Evolutionary conservation across 2,888 invertebrate species (phyloP).

Genomic region (Drosophila meridionalis): DNA sequence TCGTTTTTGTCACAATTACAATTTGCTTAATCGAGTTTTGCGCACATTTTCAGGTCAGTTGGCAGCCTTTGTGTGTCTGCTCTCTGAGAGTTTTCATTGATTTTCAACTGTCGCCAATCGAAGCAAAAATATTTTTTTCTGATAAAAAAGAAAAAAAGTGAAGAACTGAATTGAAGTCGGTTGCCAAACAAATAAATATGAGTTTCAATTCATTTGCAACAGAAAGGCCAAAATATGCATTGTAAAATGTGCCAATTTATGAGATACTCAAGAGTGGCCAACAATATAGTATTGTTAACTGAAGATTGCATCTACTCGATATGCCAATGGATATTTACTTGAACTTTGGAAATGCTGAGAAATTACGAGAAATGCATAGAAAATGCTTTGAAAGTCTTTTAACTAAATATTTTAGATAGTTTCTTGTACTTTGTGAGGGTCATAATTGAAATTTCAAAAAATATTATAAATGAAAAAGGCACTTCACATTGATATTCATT

Average conservation of each 20-base stretch:
- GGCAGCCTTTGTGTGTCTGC: conserved; percentile 60
- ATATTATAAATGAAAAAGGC: not conserved
- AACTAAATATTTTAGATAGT: not conserved
- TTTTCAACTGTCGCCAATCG: conserved; percentile 52
- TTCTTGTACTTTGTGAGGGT: not conserved
- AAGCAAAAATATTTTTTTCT: conserved; percentile 20
- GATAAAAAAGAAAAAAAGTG: not conserved
- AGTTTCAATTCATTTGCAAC: conserved; percentile 34
- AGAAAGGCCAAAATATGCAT: conserved; percentile 17
- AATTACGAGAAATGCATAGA: not conserved
- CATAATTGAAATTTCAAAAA: not conserved
- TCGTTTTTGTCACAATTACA: conserved; percentile 61
- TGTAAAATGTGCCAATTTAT: conserved; percentile 50
- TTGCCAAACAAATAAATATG: conserved; percentile 56
- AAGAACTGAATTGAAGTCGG: conserved; percentile 1
- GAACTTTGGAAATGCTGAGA: not conserved
- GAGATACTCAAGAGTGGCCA: conserved; percentile 12
- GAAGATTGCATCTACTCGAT: conserved; percentile 9
- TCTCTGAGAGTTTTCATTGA: conserved; percentile 51
- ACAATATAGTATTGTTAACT: conserved; percentile 3
- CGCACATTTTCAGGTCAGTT: conserved; percentile 75
- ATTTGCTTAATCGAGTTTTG: conserved; percentile 76
- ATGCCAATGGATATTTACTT: not conserved
- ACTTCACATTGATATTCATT: not conserved
- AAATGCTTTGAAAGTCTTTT: not conserved